Evolutionary conservation across 2,113 vertebrate genomes (phyloP), one percentile per base, ranked within the genome.

Genomic region (Sinocyclocheilus grahami): DNA sequence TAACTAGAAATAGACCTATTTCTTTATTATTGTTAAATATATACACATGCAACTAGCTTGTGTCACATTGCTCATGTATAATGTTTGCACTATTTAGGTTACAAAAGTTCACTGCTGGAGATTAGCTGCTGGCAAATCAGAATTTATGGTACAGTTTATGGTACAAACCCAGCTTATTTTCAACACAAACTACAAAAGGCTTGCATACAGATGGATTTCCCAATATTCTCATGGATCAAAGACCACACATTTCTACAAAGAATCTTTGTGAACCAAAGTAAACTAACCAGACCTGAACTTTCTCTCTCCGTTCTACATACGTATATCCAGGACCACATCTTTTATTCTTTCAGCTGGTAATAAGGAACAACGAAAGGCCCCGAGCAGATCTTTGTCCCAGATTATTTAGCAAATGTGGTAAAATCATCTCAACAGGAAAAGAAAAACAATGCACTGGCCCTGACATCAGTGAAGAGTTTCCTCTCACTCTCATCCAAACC

Each of bases 361-460:
- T 42, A 46, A 60, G 39, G 13, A 65, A 86, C 53, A 63, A 46
- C 63, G 78, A 18, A 46, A 74, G 24, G 67, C 51, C 6, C 24
- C 18, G 9, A 85, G 42, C 16, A 89, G 88, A 92, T 89, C 88
- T 84, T 89, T 91, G 81, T 90, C 69, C 86, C 87, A 91, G 33
- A 89, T n/a, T 42, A 86, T 33, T 27, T 72, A 55, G 87, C 69
- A 86, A 72, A 91, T 51, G 55, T 82, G 37, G 77, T 85, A 85
- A 87, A 55, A 22, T 77, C 90, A 93, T 74, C 42, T 85, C 85
- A 92, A 93, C 92, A 94, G 93, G 93, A 94, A 93, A 88, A 85
- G 5, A 46, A 83, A 30, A 93, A 94, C 92, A 93, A 94, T 93
- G 84, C 91, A 62, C 33, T 18, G 62, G 78, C 72, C 86, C 82